Base-by-base conservation (phyloP, 1,140 invertebrate species). In the Eueides isabella region DNA sequence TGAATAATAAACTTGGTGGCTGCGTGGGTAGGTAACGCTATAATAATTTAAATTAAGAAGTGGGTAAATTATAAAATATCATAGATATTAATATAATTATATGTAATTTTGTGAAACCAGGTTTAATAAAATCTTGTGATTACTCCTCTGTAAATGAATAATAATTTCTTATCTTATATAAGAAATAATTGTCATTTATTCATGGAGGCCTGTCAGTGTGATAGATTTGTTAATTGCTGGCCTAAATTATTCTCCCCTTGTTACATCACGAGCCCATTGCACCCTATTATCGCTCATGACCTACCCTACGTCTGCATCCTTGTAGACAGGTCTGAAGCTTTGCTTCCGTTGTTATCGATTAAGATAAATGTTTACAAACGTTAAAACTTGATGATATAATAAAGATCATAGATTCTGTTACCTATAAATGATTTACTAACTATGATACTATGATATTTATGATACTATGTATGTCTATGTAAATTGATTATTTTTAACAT, bases 221-320 rank as follows among this genome's bases (percentile, higher is more conserved):
- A 55, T 23, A 19, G 48, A 55, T 55, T 55, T 23, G 26, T 23
- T 55, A 26, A 55, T 26, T 55, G 26, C 19, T 55, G 48, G 48
- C 48, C 48, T 55, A 26, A 55, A 55, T 55, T 55, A 55, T 55
- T 26, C 48, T 30, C n/a, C 23, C 62, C 30, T 71, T 64, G 61
- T 64, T 48, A 64, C 38, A 64, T 65, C 38, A 71, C 35, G 62
- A 1, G 28, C 28, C 62, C 19, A 71, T 71, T 44, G 62, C 71
- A 74, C 71, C 67, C 77, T 38, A 69, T 72, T 64, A 72, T 61
- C 41, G 19, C 63, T 63, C 68, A 70, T 76, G 88, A 92, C 88
- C 89, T 93, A 85, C 88, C 74, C 75, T 89, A 88, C 77, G 86
- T 87, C 84, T 87, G 81, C 71, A 74, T 67, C 68, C 73, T 80